Evolutionary conservation across 1,140 invertebrate species (phyloP), one percentile per base, ranked within the genome.

Genomic region (Meteorus sp.): DNA sequence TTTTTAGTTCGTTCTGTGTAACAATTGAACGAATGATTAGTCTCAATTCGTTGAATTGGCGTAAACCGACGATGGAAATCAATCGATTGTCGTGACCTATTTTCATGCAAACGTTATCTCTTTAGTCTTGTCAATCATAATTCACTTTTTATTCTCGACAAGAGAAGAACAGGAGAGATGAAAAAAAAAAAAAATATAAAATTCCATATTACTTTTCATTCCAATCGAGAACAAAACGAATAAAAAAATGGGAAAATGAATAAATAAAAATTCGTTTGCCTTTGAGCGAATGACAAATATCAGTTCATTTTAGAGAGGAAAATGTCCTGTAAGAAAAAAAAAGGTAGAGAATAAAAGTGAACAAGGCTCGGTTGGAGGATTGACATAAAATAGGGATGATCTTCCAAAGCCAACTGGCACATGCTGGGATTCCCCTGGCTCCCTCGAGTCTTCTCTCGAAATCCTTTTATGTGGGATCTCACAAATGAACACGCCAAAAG

Each of bases 61-160:
- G 33, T 27, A n/a, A 9, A 9, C 27, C 9, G 9, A 29, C 27
- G 9, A 29, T 29, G 4, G 27, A 29, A 29, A 29, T 9, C 29
- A 29, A 52, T 25, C 44, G 50, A 52, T 33, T 19, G 50, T 15
- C 13, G 6, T 20, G 15, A 13, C 31, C 45, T 48, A 13, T 48
- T 52, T 52, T 17, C 50, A 31, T 5, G 29, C 29, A n/a, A 8
- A 19, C 50, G 11, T 25, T 20, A 31, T 25, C 27, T 31, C 50
- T n/a, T 33, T 52, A 19, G 29, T 52, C 29, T 33, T 9, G 20
- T 31, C 50, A 35, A 52, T 52, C 50, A 52, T 3, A 29, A 9
- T 9, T 9, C 9, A 29, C 4, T 29, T 4, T 29, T 5, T 29
- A 29, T 29, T 29, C 27, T 29, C 27, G 4, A 29, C 9, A 5